Conservation (phyloP, 2,113 vertebrate genomes). For the Scalopus aquaticus region DNA sequence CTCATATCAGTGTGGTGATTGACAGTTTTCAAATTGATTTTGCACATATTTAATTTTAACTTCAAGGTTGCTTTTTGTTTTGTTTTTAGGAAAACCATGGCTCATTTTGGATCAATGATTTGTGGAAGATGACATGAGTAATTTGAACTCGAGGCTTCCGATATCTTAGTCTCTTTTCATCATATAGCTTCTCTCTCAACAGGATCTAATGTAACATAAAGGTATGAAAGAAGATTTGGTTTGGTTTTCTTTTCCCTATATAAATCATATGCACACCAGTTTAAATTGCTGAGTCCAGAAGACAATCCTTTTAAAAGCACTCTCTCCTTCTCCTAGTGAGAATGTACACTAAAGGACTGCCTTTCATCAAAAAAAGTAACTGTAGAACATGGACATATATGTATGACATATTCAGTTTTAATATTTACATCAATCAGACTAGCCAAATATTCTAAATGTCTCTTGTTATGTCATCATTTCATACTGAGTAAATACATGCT, state of each 20-base stretch:
- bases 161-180: background rate
- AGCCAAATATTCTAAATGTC: background rate
- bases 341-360: background rate
- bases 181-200: background rate
- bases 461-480: background rate
- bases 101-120: background rate
- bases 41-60: background rate
- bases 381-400: background rate
- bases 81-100: background rate
- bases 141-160: background rate
- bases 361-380: background rate
- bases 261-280: background rate
- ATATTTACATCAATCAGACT: background rate
- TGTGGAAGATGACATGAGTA: background rate
- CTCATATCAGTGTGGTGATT: background rate
- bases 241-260: background rate
- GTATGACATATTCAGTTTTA: background rate
- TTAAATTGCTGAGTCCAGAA: background rate
- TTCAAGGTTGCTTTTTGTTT: background rate
- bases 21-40: background rate
- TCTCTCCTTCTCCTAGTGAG: background rate
- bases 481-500: background rate
- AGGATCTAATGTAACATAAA: background rate
- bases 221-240: background rate
- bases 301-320: background rate